Evolutionary conservation across 1,140 invertebrate genomes (phyloP).

Genomic region (Coelopa frigida): DNA sequence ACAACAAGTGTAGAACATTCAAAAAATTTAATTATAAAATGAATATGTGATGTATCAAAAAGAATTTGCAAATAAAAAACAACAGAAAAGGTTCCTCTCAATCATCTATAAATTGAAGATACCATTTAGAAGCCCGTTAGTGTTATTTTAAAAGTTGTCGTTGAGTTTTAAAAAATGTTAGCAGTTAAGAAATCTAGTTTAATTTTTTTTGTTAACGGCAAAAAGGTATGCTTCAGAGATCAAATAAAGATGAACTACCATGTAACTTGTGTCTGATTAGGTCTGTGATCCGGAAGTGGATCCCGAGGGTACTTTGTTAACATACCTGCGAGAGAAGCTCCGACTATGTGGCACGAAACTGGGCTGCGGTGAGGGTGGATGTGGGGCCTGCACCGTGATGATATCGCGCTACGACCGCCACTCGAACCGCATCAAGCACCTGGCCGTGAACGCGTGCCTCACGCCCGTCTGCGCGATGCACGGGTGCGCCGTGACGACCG

Average conservation of each 20-base stretch:
- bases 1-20: no score
- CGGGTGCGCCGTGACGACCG: slow-evolving; percentile 78
- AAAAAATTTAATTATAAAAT: no score
- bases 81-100: no score
- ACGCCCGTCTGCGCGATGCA: slow-evolving; percentile 77
- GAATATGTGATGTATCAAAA: no score
- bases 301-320: slow-evolving; percentile 78
- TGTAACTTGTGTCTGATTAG: slow-evolving; percentile 43
- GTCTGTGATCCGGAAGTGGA: slow-evolving; percentile 64
- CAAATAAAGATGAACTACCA: no score
- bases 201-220: slow-evolving; percentile 50
- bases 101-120: no score
- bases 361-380: slow-evolving; percentile 89
- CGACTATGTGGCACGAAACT: slow-evolving; percentile 82
- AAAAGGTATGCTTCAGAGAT: slow-evolving; percentile 39
- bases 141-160: no score
- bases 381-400: slow-evolving; percentile 92
- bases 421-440: slow-evolving; percentile 69
- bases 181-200: no score
- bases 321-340: slow-evolving; percentile 74
- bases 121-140: no score
- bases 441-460: slow-evolving; percentile 83
- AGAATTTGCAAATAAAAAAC: no score
- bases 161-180: slow-evolving; percentile 58
- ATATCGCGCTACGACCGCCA: slow-evolving; percentile 63